phyloP scores from a whole-genome alignment of 2,797 vertebrate species.

The Danio jaintianensis region DNA sequence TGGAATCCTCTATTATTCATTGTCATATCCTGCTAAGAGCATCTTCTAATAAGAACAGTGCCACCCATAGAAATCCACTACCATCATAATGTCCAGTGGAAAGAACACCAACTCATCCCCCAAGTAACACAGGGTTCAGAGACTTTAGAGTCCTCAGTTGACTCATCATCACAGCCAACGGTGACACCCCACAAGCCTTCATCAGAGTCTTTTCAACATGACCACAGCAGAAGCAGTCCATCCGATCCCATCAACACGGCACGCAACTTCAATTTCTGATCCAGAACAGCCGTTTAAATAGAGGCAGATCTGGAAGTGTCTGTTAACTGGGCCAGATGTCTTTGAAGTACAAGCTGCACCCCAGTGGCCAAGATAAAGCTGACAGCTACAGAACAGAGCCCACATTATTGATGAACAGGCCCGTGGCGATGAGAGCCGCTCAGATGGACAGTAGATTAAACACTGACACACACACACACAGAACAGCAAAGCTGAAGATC shows the following conservation, averaged over 20 bases:
- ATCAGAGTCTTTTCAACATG: neutral
- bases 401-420: slow-evolving; percentile 51
- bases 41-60: neutral
- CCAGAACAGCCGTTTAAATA: slow-evolving; percentile 5
- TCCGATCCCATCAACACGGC: neutral
- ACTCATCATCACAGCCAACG: slow-evolving; percentile 17
- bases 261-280: slow-evolving; percentile 14
- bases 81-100: slow-evolving; percentile 7
- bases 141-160: neutral
- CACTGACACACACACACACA: slow-evolving; percentile 32
- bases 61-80: neutral
- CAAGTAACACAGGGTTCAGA: neutral
- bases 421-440: slow-evolving; percentile 27
- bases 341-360: slow-evolving; percentile 41
- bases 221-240: slow-evolving; percentile 1
- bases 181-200: slow-evolving; percentile 17
- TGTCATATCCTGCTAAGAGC: neutral
- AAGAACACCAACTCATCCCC: neutral
- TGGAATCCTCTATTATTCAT: slow-evolving; percentile 20
- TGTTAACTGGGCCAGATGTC: slow-evolving; percentile 48
- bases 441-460: slow-evolving; percentile 48
- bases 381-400: slow-evolving; percentile 29
- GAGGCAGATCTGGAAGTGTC: slow-evolving; percentile 15
- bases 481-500: slow-evolving; percentile 28
- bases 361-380: slow-evolving; percentile 39